Evolutionary conservation across 2,113 vertebrate genomes (phyloP).

Genomic region (Apteryx mantelli): DNA sequence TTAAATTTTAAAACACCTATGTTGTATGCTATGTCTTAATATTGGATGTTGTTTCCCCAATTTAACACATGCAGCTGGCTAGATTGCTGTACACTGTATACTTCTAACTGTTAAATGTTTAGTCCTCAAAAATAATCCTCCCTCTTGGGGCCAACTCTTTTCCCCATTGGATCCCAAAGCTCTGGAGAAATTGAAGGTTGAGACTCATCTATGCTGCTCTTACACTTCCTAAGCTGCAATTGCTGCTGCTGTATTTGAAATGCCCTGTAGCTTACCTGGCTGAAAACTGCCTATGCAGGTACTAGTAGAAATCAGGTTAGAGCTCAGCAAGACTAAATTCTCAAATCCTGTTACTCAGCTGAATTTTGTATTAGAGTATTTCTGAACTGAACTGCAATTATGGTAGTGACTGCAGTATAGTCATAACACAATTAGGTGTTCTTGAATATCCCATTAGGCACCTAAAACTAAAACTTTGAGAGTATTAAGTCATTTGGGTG

Average conservation of each 20-base stretch:
- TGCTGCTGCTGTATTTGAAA: background rate
- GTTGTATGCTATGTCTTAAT: background rate
- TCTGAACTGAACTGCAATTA: rapidly evolving
- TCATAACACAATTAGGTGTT: rapidly evolving
- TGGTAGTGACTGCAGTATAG: background rate
- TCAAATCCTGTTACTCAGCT: background rate
- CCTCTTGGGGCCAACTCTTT: constrained; percentile 30
- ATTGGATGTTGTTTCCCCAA: background rate
- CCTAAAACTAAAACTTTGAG: background rate
- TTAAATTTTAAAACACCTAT: too few relatives aligned
- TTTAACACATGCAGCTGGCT: background rate
- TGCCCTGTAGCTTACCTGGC: background rate
- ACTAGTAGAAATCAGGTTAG: background rate
- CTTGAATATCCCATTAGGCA: background rate
- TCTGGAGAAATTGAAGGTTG: background rate
- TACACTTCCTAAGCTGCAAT: background rate
- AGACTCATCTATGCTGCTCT: background rate
- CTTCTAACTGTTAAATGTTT: constrained; percentile 8
- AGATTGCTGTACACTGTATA: background rate
- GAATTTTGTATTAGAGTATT: background rate
- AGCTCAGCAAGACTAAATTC: background rate
- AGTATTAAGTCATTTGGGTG: background rate
- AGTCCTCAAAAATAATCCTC: background rate
- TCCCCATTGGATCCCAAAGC: background rate
- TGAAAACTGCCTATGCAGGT: background rate